Evolutionary conservation across 2,888 invertebrate genomes (phyloP), one percentile per base, ranked within the genome.

Genomic region (Phytoseiulus persimilis): DNA sequence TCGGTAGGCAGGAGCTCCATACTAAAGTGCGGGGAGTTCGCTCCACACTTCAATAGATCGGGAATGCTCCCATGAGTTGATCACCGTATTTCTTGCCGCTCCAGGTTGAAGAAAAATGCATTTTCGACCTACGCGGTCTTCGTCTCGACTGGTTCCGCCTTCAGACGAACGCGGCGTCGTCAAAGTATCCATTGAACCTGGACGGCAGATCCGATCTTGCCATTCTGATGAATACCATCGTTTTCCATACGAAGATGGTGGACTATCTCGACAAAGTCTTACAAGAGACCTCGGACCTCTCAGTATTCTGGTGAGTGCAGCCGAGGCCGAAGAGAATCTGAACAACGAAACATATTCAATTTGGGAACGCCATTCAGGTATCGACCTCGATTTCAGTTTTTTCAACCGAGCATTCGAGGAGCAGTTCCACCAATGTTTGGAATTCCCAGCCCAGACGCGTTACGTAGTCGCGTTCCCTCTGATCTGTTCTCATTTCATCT

Each of bases 371-470:
- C n/a, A 83, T n/a, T 9, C n/a, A 83, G n/a, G 90, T 32, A 45
- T 14, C 83, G 23, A 45, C 89, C 90, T 83, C 32, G 89, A 90
- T 91, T 91, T 39, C 92, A 94, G 94, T 93, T 99, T 99, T 92
- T 98, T 98, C 93, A 98, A 95, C 92, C 96, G 96, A 93, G 96
- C 97, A 93, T 98, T 99, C 93, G 98, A 99, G 93, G 97, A 96
- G 92, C 98, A 99, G 93, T 99, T 99, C 93, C 98, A 98, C 92
- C 97, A 98, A 96, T 99, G 99, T 93, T 94, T 99, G 91, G 98
- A 99, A 93, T 98, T 99, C 92, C 99, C 99, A 46, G 98, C 98
- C 32, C 99, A 99, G 93, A 98, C 98, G 93, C 95, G 99, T 83
- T 99, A 96, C 92, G 98, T 98, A 91, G 96, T 99, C 91, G 97